phyloP scores from a whole-genome alignment of 2,888 invertebrate species.

The Mythimna pallens region DNA sequence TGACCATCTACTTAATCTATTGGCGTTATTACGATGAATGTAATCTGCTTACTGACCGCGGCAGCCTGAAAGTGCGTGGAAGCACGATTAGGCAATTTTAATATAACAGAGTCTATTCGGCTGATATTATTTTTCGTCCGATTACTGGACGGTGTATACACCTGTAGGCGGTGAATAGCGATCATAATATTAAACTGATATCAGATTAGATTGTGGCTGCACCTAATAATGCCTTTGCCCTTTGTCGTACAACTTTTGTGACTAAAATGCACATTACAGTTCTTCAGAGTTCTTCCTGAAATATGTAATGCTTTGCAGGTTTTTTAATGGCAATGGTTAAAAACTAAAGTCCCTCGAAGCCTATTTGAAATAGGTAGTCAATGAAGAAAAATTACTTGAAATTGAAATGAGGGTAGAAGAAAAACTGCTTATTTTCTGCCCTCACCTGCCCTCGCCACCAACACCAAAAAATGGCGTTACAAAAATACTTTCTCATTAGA shows the following conservation, averaged over 20 bases:
- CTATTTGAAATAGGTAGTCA: background rate
- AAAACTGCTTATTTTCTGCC: background rate
- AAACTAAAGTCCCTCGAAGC: background rate
- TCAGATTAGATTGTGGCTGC: constrained; percentile 86
- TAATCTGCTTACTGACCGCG: constrained; percentile 72
- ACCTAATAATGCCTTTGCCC: constrained; percentile 78
- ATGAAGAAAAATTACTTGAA: background rate
- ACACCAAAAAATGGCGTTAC: constrained; percentile 34
- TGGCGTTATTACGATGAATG: constrained; percentile 69
- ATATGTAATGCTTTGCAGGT: background rate
- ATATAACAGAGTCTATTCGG: constrained; percentile 49
- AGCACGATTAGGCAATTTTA: constrained; percentile 63
- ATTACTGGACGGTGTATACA: constrained; percentile 68
- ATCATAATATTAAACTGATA: constrained; percentile 87
- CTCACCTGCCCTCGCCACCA: background rate
- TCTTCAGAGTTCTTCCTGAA: background rate
- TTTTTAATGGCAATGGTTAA: background rate
- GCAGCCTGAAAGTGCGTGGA: constrained; percentile 46
- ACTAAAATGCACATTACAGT: constrained; percentile 12
- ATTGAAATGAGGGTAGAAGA: background rate
- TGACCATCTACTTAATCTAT: constrained; percentile 80
- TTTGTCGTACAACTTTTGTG: constrained; percentile 41
- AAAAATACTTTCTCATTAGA: constrained; percentile 32
- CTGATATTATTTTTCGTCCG: constrained; percentile 64
- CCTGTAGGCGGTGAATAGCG: constrained; percentile 77